A percentile compares a stretch with the other conserved stretches of the same genome.
These are phyloP conservation scores for Microhierax caerulescens DNA, from an alignment of 2,797 vertebrate species.

Conservation along the genomic window DNA sequence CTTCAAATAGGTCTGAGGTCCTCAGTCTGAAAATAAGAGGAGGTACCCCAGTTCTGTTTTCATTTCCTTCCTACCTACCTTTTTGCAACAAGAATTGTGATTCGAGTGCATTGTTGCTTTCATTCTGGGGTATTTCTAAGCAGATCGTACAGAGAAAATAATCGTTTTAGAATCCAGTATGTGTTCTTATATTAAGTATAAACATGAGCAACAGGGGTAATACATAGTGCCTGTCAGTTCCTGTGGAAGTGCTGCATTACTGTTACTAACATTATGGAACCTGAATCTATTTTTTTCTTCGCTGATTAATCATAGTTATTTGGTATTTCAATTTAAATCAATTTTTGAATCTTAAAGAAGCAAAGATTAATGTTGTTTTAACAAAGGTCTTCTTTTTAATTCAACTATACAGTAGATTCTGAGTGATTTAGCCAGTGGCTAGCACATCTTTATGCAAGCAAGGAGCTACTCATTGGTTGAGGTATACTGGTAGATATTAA, in stretches of 20 bases:
- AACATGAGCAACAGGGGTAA: neutral
- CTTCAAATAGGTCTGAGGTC: neutral
- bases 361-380: neutral
- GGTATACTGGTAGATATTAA: neutral
- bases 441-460: neutral
- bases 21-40: neutral
- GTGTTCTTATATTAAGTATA: neutral
- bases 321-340: neutral
- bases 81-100: neutral
- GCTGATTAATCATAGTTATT: neutral
- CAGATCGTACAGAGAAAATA: neutral
- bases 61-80: neutral
- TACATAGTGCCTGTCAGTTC: neutral
- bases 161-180: neutral
- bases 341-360: neutral
- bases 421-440: neutral
- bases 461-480: neutral
- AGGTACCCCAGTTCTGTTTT: neutral
- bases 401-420: neutral
- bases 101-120: neutral
- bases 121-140: neutral
- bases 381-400: neutral
- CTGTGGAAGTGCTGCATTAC: neutral
- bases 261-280: neutral
- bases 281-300: neutral